phyloP scores from a whole-genome alignment of 1,140 invertebrate genomes.

The Drosophila malerkotliana region DNA sequence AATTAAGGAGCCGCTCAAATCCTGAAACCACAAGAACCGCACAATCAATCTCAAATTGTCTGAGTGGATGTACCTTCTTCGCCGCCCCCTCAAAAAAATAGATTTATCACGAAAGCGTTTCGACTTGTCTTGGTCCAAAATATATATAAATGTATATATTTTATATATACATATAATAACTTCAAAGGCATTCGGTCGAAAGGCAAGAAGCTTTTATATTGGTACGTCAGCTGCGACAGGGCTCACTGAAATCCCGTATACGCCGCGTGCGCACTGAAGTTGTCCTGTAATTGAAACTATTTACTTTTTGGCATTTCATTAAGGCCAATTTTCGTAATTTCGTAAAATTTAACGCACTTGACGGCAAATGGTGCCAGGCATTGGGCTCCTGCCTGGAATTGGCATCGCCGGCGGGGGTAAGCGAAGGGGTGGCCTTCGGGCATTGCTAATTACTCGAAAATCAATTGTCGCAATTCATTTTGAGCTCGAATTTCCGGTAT shows the following conservation, averaged over 20 bases:
- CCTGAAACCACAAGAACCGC: conserved; percentile 44
- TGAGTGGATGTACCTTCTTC: conserved; percentile 19
- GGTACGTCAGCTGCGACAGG: conserved; percentile 31
- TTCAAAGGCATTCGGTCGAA: conserved; percentile 29
- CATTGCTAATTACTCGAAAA: conserved; percentile 74
- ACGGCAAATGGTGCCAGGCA: conserved; percentile 63
- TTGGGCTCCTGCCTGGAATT: conserved; percentile 24
- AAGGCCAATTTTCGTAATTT: conserved; percentile 74
- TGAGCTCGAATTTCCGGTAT: conserved; percentile 27
- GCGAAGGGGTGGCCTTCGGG: conserved; percentile 15
- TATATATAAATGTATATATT: conserved; percentile 18
- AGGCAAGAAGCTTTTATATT: neutral
- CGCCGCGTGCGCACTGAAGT: conserved; percentile 50
- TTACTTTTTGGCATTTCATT: conserved; percentile 75
- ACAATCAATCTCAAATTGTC: conserved; percentile 69
- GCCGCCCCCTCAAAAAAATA: conserved; percentile 17
- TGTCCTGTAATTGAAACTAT: conserved; percentile 76
- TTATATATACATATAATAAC: conserved; percentile 27
- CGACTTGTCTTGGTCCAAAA: conserved; percentile 15
- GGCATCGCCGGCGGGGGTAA: conserved; percentile 30
- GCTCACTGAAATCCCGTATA: conserved; percentile 64
- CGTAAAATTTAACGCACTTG: conserved; percentile 76
- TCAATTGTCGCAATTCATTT: conserved; percentile 80
- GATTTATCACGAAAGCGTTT: conserved; percentile 55
- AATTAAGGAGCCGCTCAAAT: conserved; percentile 59